Evolutionary conservation across 2,797 vertebrate species (phyloP), one percentile per base, ranked within the genome.

Genomic region (Malurus leucopterus): DNA sequence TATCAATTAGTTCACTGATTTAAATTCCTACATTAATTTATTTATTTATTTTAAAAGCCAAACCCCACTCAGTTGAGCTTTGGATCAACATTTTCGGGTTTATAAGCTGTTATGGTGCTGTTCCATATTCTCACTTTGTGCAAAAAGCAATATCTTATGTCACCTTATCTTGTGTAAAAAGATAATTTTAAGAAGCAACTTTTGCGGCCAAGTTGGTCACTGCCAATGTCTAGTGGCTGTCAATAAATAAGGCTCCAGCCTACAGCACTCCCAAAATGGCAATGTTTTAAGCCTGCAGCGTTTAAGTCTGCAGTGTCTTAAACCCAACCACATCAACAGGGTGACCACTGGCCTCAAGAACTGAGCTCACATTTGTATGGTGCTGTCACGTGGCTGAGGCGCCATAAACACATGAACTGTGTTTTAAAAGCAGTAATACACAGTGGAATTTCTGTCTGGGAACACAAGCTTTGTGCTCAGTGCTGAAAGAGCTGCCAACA

Each of bases 1-100:
- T 54, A 91, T 59, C 51, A 71, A 90, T 91, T 44, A 65, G 19
- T 47, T 84, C 59, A 83, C 74, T 4, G 4, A 93, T 79, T 92
- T 34, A 80, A 92, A 75, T 54, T 36, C 53, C 76, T 26, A 11
- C 9, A 55, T 21, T 26, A 9, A 32, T 47, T 36, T 36, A 36
- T 36, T 55, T 59, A 17, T 51, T 46, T 34, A 13, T 55, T 71
- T 78, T 53, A 20, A 38, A 65, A 62, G 51, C 12, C 67, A 93
- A 76, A 76, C 20, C 24, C 19, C 41, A 64, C 64, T 34, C 36
- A 36, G 36, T 36, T 36, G 36, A 16, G 17, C 58, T 24, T 51
- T 59, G 46, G 38, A 38, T 76, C 51, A 38, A 18, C 7, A 15
- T 46, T 63, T 91, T 32, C 59, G 80, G 18, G 49, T 90, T 74